These are phyloP conservation scores for Cheirogaleus medius DNA, from an alignment of 2,113 vertebrate genomes.

Conservation along the genomic window DNA sequence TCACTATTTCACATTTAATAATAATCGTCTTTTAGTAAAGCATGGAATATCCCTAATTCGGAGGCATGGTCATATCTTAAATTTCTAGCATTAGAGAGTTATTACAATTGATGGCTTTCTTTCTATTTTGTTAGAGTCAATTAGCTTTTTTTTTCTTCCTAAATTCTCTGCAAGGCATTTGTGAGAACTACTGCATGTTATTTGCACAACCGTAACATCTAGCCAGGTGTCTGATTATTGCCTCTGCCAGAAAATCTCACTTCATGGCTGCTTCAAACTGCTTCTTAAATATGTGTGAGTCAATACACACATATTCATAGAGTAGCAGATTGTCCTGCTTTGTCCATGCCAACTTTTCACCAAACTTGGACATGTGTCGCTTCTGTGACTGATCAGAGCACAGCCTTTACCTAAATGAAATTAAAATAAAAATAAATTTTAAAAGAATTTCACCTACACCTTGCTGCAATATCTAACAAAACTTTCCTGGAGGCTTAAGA, in stretches of 20 bases:
- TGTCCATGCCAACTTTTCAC: not conserved
- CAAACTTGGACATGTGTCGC: not conserved
- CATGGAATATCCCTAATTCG: not conserved
- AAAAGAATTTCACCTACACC: not conserved
- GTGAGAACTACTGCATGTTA: not conserved
- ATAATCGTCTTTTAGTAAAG: not conserved
- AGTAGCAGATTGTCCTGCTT: fast-evolving
- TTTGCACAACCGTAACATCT: not conserved
- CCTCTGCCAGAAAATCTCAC: not conserved
- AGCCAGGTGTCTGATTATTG: not conserved
- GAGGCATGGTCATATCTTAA: not conserved
- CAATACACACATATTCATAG: not conserved
- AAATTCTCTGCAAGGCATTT: not conserved
- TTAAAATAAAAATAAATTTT: not conserved
- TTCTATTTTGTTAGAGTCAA: not conserved
- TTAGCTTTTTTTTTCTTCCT: not conserved
- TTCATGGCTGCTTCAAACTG: not conserved
- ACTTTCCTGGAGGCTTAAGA: not conserved
- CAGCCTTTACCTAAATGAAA: not conserved
- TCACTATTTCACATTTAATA: not conserved
- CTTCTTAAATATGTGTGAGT: not conserved
- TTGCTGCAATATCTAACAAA: not conserved
- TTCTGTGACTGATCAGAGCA: not conserved
- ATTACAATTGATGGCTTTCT: not conserved
- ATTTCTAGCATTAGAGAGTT: not conserved